Conservation (phyloP, 2,797 vertebrate genomes). For the Coreius guichenoti region DNA sequence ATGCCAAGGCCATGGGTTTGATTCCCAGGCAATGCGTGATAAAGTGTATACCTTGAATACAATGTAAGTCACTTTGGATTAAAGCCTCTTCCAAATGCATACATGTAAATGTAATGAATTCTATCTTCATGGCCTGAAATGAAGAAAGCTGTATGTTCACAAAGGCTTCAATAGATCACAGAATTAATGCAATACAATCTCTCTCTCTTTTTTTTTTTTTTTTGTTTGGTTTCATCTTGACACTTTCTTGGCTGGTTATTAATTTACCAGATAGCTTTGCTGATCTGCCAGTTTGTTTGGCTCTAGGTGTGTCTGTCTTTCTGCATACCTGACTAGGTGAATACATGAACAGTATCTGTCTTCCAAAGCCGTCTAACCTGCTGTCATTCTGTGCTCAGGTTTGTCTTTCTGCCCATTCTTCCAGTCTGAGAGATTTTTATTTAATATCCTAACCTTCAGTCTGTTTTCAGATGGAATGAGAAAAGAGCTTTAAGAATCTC, state of each 20-base stretch:
- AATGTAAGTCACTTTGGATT: background rate
- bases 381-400: conserved; percentile 14
- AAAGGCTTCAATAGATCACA: conserved; percentile 40
- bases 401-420: conserved; percentile 59
- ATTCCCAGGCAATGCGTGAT: background rate
- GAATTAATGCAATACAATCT: background rate
- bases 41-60: background rate
- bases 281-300: conserved; percentile 17
- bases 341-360: background rate
- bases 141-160: conserved; percentile 63
- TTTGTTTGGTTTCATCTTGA: background rate
- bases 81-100: background rate
- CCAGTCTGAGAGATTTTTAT: conserved; percentile 8
- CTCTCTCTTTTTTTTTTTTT: too few species aligned
- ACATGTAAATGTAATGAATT: background rate
- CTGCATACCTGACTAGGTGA: background rate
- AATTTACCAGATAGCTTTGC: background rate
- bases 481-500: background rate
- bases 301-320: background rate
- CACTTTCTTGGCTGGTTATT: conserved; percentile 14
- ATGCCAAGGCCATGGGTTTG: background rate
- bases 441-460: conserved; percentile 16
- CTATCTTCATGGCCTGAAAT: conserved; percentile 54
- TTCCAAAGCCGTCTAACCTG: background rate
- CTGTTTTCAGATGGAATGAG: conserved; percentile 18